phyloP scores from a whole-genome alignment of 2,888 invertebrate species.

The Frankliniella intonsa region DNA sequence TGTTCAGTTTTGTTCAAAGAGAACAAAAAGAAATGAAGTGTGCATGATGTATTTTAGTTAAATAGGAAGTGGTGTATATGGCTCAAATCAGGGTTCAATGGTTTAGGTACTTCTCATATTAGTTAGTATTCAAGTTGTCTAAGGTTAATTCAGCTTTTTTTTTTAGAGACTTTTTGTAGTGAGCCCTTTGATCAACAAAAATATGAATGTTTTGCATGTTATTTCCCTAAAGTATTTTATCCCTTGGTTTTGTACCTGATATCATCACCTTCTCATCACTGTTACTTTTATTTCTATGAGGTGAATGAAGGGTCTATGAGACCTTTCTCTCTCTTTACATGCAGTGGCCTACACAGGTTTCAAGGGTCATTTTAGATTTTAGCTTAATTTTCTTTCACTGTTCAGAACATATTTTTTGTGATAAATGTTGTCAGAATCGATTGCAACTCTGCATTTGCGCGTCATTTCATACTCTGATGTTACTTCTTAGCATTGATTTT shows the following conservation, averaged over 20 bases:
- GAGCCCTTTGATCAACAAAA: neutral
- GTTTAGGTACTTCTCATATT: neutral
- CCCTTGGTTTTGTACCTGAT: neutral
- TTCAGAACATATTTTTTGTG: neutral
- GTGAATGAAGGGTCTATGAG: neutral
- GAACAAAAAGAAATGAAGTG: neutral
- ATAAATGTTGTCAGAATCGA: neutral
- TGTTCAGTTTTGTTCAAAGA: neutral
- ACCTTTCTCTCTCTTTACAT: neutral
- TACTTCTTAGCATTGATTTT: neutral
- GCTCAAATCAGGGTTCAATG: neutral
- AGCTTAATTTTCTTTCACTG: neutral
- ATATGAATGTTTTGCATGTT: neutral
- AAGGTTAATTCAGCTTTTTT: neutral
- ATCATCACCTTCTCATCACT: neutral
- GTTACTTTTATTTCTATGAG: neutral
- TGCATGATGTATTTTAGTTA: neutral
- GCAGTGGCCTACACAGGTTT: neutral
- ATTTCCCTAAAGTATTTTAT: neutral
- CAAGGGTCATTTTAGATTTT: neutral
- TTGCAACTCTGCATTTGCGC: neutral
- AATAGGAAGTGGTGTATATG: neutral
- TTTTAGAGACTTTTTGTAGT: neutral
- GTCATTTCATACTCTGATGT: neutral
- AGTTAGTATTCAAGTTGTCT: neutral